Conservation (phyloP, 2,888 invertebrate genomes). For the Chrysina gloriosa region DNA sequence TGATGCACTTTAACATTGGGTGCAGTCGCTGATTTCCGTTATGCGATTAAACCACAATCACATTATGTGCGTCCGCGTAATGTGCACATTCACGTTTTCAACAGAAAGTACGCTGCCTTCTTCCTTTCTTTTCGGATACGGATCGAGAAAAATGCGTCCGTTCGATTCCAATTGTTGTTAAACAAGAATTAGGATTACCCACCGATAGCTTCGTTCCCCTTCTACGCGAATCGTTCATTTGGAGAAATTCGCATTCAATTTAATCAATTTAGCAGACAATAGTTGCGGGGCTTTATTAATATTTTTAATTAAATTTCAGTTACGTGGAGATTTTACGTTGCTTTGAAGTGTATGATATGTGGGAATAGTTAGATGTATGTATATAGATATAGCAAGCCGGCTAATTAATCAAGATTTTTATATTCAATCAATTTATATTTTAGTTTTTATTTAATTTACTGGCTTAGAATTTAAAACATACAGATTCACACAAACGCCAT, state of each 20-base stretch:
- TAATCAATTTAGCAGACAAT: conserved; percentile 28
- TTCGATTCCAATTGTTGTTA: conserved; percentile 52
- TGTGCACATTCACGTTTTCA: background rate
- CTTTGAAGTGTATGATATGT: too few relatives aligned
- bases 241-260: conserved; percentile 16
- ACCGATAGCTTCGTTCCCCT: conserved; percentile 23
- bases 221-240: conserved; percentile 15
- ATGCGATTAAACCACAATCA: conserved; percentile 65
- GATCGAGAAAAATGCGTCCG: conserved; percentile 43
- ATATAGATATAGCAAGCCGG: too few relatives aligned
- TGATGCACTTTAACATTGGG: conserved; percentile 61
- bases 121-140: conserved; percentile 20
- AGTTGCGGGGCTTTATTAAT: background rate
- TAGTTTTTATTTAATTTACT: too few relatives aligned
- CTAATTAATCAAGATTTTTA: too few relatives aligned
- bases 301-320: too few relatives aligned
- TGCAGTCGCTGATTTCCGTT: conserved; percentile 63
- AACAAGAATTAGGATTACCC: conserved; percentile 53
- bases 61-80: conserved; percentile 59
- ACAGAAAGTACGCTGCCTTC: conserved; percentile 10
- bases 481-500: too few relatives aligned
- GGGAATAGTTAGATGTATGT: too few relatives aligned
- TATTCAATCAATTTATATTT: too few relatives aligned
- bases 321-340: too few relatives aligned
- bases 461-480: too few relatives aligned